A percentile compares a stretch with the other conserved stretches of the same genome.
Evolutionary conservation across 2,888 invertebrate species (phyloP).

Genomic region (Capitulum mitella): DNA sequence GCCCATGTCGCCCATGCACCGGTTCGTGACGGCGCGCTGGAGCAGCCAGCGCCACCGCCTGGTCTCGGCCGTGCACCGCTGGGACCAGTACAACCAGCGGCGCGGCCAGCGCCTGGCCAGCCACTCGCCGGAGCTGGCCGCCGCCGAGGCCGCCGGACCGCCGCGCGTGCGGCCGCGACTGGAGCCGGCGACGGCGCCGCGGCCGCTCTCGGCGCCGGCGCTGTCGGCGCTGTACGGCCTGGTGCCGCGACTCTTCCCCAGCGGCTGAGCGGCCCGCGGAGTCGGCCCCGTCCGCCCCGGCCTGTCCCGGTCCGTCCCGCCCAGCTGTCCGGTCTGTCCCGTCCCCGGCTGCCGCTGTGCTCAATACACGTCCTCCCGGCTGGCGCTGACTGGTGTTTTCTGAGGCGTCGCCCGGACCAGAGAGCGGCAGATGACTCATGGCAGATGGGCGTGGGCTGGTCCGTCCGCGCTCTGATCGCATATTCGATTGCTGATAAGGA

Average conservation of each 20-base stretch:
- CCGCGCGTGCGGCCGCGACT: background rate
- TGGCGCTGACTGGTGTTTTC: too few species aligned
- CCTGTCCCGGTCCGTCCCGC: background rate
- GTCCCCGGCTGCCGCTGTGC: background rate
- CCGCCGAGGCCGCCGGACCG: background rate
- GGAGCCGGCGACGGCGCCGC: background rate
- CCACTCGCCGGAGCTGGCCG: background rate
- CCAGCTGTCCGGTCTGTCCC: background rate
- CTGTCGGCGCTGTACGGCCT: background rate
- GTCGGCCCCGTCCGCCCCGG: background rate
- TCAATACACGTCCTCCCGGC: background rate
- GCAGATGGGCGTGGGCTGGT: too few species aligned
- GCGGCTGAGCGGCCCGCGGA: background rate
- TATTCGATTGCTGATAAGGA: too few species aligned
- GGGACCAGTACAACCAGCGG: constrained; percentile 20
- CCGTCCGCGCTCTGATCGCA: too few species aligned
- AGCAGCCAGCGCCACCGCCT: constrained; percentile 9
- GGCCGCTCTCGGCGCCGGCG: background rate
- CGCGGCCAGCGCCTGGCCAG: background rate
- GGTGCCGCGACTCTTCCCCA: background rate
- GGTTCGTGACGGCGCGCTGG: background rate
- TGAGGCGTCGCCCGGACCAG: too few species aligned
- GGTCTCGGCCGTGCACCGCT: background rate
- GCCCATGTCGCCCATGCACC: background rate
- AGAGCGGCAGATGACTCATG: too few species aligned